Base-by-base conservation (phyloP, 2,888 invertebrate species). In the Drosophila emarginata region DNA sequence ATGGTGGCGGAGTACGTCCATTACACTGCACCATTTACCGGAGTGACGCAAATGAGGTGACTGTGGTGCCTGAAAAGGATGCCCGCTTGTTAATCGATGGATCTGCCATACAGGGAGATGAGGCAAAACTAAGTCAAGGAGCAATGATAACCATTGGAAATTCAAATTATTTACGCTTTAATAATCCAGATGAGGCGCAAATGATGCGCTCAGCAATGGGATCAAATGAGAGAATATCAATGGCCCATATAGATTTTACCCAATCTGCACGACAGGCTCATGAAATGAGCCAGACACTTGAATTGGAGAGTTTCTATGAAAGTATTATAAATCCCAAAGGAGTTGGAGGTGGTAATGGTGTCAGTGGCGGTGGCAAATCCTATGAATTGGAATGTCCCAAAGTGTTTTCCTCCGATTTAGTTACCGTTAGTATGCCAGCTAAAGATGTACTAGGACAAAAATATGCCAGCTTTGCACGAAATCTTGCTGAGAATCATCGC, bases 141-240 rank as follows among this genome's bases (percentile, higher is more conserved):
- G 97, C 96, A 90, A 97, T 97, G 96, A 93, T 98, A 75, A 97
- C 97, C 60, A 95, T 98, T 80, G 98, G 98, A 28, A 94, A 97
- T 58, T 97, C 97, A 60, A 97, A 97, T 92, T 97, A 97, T 92
- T 95, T 98, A 91, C 95, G 98, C 50, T 98, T 97, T 93, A 97
- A 98, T 92, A 96, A 97, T 91, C 98, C 98, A 0, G 96, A 96
- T 61, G 97, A 97, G 90, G 97, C 97, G 4, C 95, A 95, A 91
- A 93, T 96, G 82, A 96, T 97, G 94, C 96, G 96, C 91, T 96
- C 96, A 0, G 95, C 96, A 4, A 93, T 97, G 73, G 93, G 91
- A 64, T 91, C 91, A 36, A 94, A 96, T 67, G 94, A 95, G 1
- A 91, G 96, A 89, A 95, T 96, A 73, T 96, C 96, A 54, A 95